These are phyloP conservation scores for Spheniscus humboldti DNA, from an alignment of 2,797 vertebrate species.

Conservation along the genomic window DNA sequence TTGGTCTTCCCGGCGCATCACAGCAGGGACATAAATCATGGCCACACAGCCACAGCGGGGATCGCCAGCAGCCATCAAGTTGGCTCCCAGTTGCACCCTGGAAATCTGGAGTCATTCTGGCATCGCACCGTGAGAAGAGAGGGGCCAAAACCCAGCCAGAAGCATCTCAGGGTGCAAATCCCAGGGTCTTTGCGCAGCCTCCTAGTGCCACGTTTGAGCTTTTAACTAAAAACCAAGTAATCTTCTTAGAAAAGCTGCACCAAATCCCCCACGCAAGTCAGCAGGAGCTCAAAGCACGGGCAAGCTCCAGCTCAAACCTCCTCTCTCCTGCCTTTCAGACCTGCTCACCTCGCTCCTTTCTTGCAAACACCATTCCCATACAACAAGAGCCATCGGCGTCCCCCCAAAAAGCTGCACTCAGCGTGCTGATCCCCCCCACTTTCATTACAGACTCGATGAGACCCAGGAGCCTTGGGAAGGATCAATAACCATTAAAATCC, in stretches of 20 bases:
- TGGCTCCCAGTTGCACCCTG: background rate
- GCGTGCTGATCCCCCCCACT: background rate
- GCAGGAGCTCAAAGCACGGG: accelerated
- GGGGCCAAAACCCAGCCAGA: background rate
- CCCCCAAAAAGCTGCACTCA: background rate
- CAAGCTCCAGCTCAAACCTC: background rate
- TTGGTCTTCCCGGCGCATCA: background rate
- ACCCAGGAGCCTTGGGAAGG: background rate
- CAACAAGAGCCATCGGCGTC: background rate
- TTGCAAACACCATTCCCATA: background rate
- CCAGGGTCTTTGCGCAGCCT: background rate
- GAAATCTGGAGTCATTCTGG: background rate
- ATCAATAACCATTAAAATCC: background rate
- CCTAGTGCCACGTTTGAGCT: accelerated
- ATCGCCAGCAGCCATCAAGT: background rate
- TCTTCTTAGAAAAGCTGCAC: background rate
- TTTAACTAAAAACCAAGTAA: background rate
- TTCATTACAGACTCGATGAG: accelerated
- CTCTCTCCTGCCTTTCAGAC: background rate
- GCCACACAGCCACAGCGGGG: background rate
- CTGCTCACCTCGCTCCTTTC: background rate
- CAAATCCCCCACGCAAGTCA: background rate
- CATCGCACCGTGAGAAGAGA: accelerated
- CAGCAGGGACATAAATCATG: background rate
- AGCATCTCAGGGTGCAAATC: background rate